These are phyloP conservation scores for Dissostichus mawsoni DNA, from an alignment of 2,113 vertebrate genomes.

Conservation along the genomic window DNA sequence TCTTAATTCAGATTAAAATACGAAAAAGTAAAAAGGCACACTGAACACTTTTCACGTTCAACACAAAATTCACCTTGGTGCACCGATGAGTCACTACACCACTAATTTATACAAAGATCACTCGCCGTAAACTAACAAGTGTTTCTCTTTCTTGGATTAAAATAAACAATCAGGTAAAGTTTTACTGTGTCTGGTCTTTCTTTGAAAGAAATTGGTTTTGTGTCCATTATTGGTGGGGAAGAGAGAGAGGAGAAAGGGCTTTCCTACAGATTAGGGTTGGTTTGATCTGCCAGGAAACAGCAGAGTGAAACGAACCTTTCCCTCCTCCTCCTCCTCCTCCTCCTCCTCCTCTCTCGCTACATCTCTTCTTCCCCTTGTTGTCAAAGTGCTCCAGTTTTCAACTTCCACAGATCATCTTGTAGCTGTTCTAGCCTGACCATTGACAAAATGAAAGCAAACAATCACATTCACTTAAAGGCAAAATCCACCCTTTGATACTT, in stretches of 20 bases:
- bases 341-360: constrained; percentile 59
- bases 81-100: constrained; percentile 83
- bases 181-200: constrained; percentile 67
- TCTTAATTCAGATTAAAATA: constrained; percentile 69
- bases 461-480: constrained; percentile 30
- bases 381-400: constrained; percentile 83
- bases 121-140: constrained; percentile 39
- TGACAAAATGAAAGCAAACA: constrained; percentile 43
- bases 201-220: constrained; percentile 67
- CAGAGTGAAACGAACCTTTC: constrained; percentile 35
- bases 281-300: constrained; percentile 62
- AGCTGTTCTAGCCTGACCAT: constrained; percentile 13
- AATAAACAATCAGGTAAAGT: constrained; percentile 64
- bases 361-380: constrained; percentile 63
- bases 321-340: constrained; percentile 37
- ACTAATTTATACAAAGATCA: constrained; percentile 88
- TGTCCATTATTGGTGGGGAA: constrained; percentile 67
- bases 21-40: constrained; percentile 89
- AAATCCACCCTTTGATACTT: constrained; percentile 51
- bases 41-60: constrained; percentile 88
- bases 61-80: constrained; percentile 79
- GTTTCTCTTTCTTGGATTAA: constrained; percentile 53
- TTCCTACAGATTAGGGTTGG: constrained; percentile 60
- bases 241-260: constrained; percentile 59
- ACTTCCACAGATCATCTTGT: constrained; percentile 63